Evolutionary conservation across 2,888 invertebrate species (phyloP).

Genomic region (Zygogramma bicolorata): DNA sequence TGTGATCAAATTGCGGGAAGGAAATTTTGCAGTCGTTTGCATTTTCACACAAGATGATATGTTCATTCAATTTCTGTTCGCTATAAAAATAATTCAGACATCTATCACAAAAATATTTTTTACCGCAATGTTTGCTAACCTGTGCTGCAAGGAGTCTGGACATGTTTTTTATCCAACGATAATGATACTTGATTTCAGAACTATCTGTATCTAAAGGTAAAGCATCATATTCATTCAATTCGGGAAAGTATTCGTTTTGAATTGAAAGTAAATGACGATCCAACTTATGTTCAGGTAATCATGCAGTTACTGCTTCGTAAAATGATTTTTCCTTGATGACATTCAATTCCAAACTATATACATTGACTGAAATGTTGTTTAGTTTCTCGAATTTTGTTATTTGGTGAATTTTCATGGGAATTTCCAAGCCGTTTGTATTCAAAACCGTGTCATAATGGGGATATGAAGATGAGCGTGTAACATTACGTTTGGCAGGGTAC

Average conservation of each 20-base stretch:
- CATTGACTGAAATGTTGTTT: slow-evolving; percentile 22
- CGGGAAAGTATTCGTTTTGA: slow-evolving; percentile 20
- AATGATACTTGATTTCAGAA: slow-evolving; percentile 8
- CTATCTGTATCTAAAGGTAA: neutral
- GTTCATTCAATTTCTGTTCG: slow-evolving; percentile 16
- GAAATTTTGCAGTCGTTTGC: slow-evolving; percentile 25
- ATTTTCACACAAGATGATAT: slow-evolving; percentile 14
- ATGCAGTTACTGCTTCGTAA: neutral
- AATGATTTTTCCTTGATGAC: neutral
- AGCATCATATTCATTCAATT: neutral
- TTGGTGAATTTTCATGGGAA: slow-evolving; percentile 17
- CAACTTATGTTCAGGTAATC: slow-evolving; percentile 1
- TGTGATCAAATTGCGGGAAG: slow-evolving; percentile 13
- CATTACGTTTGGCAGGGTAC: neutral
- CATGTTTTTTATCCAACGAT: slow-evolving; percentile 11
- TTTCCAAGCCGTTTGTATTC: neutral
- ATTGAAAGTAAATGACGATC: slow-evolving; percentile 20
- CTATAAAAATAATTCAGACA: slow-evolving; percentile 46
- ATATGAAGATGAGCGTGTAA: neutral
- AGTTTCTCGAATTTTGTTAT: slow-evolving; percentile 26
- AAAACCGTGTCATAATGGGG: slow-evolving; percentile 6
- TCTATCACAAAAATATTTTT: slow-evolving; percentile 37
- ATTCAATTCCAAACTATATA: slow-evolving; percentile 14
- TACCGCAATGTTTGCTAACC: neutral
- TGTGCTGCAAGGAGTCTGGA: neutral